Base-by-base conservation (phyloP, 1,140 invertebrate species). In the Nymphalis io region DNA sequence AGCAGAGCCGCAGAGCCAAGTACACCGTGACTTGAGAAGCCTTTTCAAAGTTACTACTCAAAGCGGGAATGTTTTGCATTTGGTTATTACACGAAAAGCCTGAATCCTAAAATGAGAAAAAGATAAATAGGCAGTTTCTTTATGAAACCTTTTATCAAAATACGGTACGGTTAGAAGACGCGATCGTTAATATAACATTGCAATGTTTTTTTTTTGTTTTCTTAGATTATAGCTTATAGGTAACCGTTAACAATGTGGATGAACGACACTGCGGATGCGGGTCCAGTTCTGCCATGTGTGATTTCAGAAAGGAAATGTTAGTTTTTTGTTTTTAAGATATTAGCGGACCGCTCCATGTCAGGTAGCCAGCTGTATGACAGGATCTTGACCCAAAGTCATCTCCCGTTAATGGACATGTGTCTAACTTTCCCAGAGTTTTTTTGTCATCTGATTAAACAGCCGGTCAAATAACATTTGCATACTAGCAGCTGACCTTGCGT, bases 51-150 rank as follows among this genome's bases (percentile, higher is more conserved):
- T 88, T 88, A 69, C 74, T 72, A 68, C 76, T 88, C 86, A 85
- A 88, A 88, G 86, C 80, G 62, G 81, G 79, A 85, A 90, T 90
- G 83, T 84, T 88, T 86, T 80, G 84, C 80, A 82, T 90, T 87
- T 80, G 76, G 75, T 83, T 87, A 86, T 85, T 82, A 81, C 68
- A 78, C 71, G 73, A 74, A 75, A 76, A 74, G 78, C 74, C 64
- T 73, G 68, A 79, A 78, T 68, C 70, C 63, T 70, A 73, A 81
- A 78, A 46, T 59, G 53, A 57, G 27, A 48, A 21, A 33, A 13
- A 48, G 27, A 58, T 58, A 58, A 39, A 40, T 40, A 59, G 33
- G 27, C 55, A 21, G 27, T n/a, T 39, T 38, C n/a, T 55, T 27
- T 27, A 59, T 59, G 27, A 40, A 40, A 38, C 11, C 51, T 55